These are phyloP conservation scores for Helicoverpa zea DNA, from an alignment of 1,140 invertebrate genomes.

Conservation along the genomic window DNA sequence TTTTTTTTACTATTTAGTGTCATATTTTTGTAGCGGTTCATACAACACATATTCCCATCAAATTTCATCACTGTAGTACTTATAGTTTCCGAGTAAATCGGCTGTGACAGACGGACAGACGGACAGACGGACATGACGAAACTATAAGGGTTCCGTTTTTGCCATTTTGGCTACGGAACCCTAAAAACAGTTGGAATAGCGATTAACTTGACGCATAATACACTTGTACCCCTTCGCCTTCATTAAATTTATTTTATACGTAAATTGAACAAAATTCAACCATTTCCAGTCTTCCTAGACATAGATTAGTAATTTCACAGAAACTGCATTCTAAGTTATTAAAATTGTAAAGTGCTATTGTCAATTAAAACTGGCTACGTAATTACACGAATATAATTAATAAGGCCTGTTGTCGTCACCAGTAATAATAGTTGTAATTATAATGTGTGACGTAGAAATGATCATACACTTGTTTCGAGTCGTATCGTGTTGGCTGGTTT, in stretches of 20 bases:
- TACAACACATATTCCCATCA: no score
- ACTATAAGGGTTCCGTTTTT: no score
- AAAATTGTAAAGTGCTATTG: conserved; percentile 11
- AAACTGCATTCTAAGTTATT: background rate
- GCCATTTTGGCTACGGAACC: no score
- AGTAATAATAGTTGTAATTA: background rate
- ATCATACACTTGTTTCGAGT: conserved; percentile 28
- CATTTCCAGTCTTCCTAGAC: background rate
- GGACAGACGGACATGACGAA: no score
- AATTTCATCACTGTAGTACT: no score
- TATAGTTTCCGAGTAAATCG: no score
- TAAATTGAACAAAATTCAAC: background rate
- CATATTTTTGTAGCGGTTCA: no score
- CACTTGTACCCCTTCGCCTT: background rate
- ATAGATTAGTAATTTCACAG: background rate
- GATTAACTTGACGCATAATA: background rate
- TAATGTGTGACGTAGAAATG: conserved; percentile 5
- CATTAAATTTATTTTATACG: background rate
- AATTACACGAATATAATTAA: background rate
- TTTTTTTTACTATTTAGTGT: no score
- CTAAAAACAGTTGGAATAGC: background rate
- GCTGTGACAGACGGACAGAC: no score
- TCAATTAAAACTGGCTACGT: background rate
- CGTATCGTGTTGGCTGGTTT: background rate
- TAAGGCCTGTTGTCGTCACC: conserved; percentile 1